A percentile compares a stretch with the other conserved stretches of the same genome.
Evolutionary conservation across 2,888 invertebrate genomes (phyloP).

Genomic region (Pogonocherus hispidulus): DNA sequence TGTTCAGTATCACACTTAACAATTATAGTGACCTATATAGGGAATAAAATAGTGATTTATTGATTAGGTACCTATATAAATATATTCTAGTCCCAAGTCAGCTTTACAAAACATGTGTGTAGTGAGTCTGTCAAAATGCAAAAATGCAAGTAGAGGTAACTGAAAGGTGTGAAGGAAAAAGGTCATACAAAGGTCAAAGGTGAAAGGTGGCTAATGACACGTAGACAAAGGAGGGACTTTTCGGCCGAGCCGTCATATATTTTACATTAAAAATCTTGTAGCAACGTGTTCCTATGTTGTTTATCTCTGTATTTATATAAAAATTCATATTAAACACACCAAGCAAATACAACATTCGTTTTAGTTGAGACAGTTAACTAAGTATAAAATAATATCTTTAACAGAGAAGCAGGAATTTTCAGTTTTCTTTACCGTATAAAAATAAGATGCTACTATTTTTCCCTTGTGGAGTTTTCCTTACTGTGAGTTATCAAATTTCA

Average conservation of each 20-base stretch:
- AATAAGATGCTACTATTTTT: too few relatives aligned
- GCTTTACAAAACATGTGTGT: slow-evolving; percentile 55
- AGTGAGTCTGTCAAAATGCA: slow-evolving; percentile 68
- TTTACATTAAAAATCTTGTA: slow-evolving; percentile 42
- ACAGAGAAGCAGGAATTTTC: too few relatives aligned
- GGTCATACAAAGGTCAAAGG: slow-evolving; percentile 67
- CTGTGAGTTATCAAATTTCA: too few relatives aligned
- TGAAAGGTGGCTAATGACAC: slow-evolving; percentile 74
- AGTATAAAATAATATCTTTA: too few relatives aligned
- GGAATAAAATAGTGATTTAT: background rate
- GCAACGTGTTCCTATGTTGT: slow-evolving; percentile 41
- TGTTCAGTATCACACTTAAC: background rate
- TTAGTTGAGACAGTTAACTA: background rate
- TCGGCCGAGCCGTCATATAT: slow-evolving; percentile 68
- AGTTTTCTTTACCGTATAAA: too few relatives aligned
- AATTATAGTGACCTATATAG: background rate
- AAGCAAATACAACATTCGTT: slow-evolving; percentile 34
- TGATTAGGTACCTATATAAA: slow-evolving; percentile 25
- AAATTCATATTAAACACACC: slow-evolving; percentile 26
- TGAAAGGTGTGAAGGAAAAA: slow-evolving; percentile 59
- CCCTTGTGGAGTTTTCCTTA: too few relatives aligned
- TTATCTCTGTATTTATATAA: slow-evolving; percentile 32
- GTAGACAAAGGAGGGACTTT: slow-evolving; percentile 81
- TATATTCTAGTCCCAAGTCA: slow-evolving; percentile 42
- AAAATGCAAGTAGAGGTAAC: slow-evolving; percentile 62